Evolutionary conservation across 2,113 vertebrate genomes (phyloP).

Genomic region (Sinocyclocheilus maitianheensis): DNA sequence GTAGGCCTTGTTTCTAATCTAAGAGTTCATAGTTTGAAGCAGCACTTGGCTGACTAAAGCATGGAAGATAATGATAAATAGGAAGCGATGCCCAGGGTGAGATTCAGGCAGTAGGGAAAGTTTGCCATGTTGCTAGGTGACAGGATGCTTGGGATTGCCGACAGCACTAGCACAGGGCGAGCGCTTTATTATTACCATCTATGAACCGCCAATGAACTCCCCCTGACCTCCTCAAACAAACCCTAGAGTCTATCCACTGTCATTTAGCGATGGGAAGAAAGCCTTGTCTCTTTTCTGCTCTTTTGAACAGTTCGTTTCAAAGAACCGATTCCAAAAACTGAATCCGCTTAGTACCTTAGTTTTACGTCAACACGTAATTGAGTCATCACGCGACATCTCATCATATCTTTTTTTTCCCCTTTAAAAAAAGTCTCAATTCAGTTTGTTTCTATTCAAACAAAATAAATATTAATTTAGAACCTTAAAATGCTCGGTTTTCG

Average conservation of each 20-base stretch:
- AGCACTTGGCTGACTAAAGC: constrained; percentile 1
- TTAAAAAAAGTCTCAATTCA: not conserved
- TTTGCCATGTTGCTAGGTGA: constrained; percentile 68
- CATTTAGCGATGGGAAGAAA: not conserved
- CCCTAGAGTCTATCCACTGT: not conserved
- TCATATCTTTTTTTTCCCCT: not conserved
- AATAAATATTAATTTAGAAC: too few species aligned
- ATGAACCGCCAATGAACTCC: constrained; percentile 1
- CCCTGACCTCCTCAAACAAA: not conserved
- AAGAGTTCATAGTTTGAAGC: not conserved
- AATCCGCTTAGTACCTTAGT: not conserved
- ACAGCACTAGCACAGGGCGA: constrained; percentile 7
- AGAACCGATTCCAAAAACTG: not conserved
- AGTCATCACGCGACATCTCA: not conserved
- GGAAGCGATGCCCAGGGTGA: not conserved
- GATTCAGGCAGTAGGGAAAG: constrained; percentile 36
- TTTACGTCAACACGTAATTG: not conserved
- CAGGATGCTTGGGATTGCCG: not conserved
- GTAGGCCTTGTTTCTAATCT: not conserved
- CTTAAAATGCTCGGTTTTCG: too few species aligned
- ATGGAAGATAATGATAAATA: not conserved
- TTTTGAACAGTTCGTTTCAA: not conserved
- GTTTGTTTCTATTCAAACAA: too few species aligned
- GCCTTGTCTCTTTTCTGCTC: not conserved
- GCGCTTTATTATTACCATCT: not conserved